phyloP scores from a whole-genome alignment of 2,113 vertebrate species.

The Blennius ocellaris region DNA sequence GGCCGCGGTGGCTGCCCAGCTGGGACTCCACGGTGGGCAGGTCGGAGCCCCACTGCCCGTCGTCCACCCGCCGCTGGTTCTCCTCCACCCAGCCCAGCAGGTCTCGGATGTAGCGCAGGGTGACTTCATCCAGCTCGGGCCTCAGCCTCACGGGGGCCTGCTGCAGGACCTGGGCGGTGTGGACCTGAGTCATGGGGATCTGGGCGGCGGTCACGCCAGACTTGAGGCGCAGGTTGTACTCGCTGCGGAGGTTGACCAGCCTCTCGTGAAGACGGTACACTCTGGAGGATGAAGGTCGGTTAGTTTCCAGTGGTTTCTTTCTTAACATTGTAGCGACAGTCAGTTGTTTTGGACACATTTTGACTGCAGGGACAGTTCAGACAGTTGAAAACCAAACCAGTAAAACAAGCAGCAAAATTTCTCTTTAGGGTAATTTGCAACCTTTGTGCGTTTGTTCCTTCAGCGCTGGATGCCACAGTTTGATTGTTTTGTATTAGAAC shows the following conservation, averaged over 20 bases:
- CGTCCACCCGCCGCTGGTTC: constrained; percentile 88
- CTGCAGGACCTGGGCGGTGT: constrained; percentile 67
- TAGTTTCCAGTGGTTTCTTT: no score
- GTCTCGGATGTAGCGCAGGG: constrained; percentile 91
- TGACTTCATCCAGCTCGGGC: constrained; percentile 87
- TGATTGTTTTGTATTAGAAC: no score
- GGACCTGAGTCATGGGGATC: constrained; percentile 68
- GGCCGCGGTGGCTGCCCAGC: constrained; percentile 91
- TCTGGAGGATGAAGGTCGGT: constrained; percentile 62
- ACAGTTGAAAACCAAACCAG: no score
- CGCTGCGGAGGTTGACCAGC: constrained; percentile 93
- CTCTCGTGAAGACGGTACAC: constrained; percentile 95
- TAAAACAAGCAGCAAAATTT: no score
- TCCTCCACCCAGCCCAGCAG: constrained; percentile 95
- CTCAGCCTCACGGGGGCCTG: constrained; percentile 70
- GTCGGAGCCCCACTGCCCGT: constrained; percentile 90
- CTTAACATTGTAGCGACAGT: no score
- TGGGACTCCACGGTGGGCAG: constrained; percentile 91
- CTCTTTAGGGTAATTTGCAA: no score
- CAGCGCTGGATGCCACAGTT: no score
- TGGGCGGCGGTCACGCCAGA: constrained; percentile 80
- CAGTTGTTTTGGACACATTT: no score
- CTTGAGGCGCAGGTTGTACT: constrained; percentile 93
- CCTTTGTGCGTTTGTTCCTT: no score
- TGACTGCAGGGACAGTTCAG: no score